phyloP scores from a whole-genome alignment of 2,797 vertebrate species.

The Lacerta agilis region DNA sequence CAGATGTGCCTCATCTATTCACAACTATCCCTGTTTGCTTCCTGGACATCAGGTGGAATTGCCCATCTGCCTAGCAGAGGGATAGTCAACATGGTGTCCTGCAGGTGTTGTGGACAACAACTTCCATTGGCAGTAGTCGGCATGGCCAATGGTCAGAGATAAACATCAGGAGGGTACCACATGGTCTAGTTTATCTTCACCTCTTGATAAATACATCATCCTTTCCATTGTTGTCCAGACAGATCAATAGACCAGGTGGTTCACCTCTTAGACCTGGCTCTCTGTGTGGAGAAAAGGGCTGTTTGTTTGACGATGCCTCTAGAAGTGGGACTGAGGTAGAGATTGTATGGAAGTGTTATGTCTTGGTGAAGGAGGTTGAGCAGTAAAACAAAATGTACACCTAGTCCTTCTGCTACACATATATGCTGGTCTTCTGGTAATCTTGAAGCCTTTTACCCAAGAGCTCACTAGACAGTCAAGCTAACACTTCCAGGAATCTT shows the following conservation, averaged over 20 bases:
- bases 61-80: background rate
- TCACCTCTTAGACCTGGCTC: background rate
- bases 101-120: too few species aligned
- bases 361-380: background rate
- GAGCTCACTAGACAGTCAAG: conserved; percentile 58
- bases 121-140: too few species aligned
- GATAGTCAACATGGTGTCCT: too few species aligned
- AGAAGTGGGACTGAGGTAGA: background rate
- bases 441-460: conserved; percentile 24
- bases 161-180: too few species aligned
- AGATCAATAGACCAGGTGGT: background rate
- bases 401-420: conserved; percentile 29
- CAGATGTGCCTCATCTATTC: background rate
- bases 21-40: background rate
- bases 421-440: conserved; percentile 51
- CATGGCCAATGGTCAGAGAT: too few species aligned
- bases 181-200: background rate
- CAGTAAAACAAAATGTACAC: background rate
- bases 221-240: background rate
- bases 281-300: background rate
- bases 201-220: background rate
- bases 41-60: background rate
- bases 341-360: background rate
- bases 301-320: background rate
- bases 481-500: conserved; percentile 73